Evolutionary conservation across 37 sponge, comb jelly and placozoan genomes (phyloP).

Genomic region (Crambe crambe): DNA sequence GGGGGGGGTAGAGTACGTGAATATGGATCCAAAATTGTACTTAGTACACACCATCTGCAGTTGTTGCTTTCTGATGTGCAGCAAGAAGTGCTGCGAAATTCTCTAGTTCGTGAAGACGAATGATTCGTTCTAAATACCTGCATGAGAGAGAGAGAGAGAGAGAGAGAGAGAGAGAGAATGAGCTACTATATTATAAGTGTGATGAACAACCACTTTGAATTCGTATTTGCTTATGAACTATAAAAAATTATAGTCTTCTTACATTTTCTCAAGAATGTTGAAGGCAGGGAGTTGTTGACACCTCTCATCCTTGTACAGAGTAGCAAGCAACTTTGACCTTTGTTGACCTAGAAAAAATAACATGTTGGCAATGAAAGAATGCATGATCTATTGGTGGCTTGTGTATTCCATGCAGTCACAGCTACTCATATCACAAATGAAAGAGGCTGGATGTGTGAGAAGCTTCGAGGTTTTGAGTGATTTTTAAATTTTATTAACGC

Average conservation of each 20-base stretch:
- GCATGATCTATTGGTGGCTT: too few species aligned
- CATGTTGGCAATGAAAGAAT: too few species aligned
- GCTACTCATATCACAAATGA: too few species aligned
- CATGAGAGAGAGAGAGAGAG: not conserved
- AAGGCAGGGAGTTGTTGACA: constrained; percentile 84
- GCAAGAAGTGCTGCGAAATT: constrained; percentile 81
- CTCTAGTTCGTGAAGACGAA: constrained; percentile 72
- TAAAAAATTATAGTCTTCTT: too few species aligned
- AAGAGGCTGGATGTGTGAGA: too few species aligned
- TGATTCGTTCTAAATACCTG: constrained; percentile 89
- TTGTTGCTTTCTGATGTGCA: constrained; percentile 88
- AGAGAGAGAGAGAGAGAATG: constrained; percentile 9
- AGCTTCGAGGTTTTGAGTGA: too few species aligned
- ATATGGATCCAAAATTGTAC: not conserved
- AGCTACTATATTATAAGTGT: too few species aligned
- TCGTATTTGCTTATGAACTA: too few species aligned
- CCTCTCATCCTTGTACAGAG: constrained; percentile 92
- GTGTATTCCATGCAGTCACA: too few species aligned
- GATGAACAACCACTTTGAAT: too few species aligned
- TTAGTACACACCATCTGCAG: constrained; percentile 67
- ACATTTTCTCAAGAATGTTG: constrained; percentile 87
- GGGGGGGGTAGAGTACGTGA: not conserved
- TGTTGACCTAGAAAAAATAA: constrained; percentile 62
- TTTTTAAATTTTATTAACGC: too few species aligned
- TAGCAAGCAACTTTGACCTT: constrained; percentile 86